Evolutionary conservation across 2,888 invertebrate genomes (phyloP).

Genomic region (Gisinianus flammeolus): DNA sequence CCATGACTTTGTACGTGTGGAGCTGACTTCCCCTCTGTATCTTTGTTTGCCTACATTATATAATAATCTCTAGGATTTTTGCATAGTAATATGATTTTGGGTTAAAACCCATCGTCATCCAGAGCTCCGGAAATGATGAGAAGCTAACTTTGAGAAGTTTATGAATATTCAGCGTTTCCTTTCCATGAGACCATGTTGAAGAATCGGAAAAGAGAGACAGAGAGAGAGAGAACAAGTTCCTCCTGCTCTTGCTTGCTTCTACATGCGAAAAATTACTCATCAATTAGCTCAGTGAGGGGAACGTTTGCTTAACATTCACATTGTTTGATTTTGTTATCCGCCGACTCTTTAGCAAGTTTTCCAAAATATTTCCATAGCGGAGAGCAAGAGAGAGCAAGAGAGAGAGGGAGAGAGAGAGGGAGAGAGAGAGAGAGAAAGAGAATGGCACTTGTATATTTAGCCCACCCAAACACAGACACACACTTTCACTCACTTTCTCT

Average conservation of each 20-base stretch:
- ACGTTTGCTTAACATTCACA: conserved; percentile 21
- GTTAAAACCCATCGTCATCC: conserved; percentile 22
- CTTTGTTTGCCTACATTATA: no score
- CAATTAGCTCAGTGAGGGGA: conserved; percentile 31
- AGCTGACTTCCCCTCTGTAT: no score
- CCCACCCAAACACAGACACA: no score
- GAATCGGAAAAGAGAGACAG: not conserved
- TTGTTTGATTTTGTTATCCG: conserved; percentile 1
- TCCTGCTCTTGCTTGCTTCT: no score
- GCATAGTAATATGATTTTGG: conserved; percentile 31
- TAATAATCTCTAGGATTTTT: conserved; percentile 36
- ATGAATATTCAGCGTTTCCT: conserved; percentile 29
- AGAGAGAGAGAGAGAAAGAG: no score
- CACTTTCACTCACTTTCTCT: no score
- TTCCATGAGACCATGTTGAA: not conserved
- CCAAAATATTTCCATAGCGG: no score
- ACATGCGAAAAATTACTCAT: conserved; percentile 24
- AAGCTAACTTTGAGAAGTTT: conserved; percentile 11
- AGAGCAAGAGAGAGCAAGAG: no score
- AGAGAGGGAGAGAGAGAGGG: no score
- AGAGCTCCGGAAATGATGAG: not conserved
- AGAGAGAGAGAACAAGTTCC: not conserved
- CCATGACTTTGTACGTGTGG: no score
- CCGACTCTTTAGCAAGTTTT: not conserved
- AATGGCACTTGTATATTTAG: no score